A percentile compares a stretch with the other conserved stretches of the same genome.
These are phyloP conservation scores for Himalopsyche anomala DNA, from an alignment of 2,888 invertebrate genomes.

Conservation along the genomic window DNA sequence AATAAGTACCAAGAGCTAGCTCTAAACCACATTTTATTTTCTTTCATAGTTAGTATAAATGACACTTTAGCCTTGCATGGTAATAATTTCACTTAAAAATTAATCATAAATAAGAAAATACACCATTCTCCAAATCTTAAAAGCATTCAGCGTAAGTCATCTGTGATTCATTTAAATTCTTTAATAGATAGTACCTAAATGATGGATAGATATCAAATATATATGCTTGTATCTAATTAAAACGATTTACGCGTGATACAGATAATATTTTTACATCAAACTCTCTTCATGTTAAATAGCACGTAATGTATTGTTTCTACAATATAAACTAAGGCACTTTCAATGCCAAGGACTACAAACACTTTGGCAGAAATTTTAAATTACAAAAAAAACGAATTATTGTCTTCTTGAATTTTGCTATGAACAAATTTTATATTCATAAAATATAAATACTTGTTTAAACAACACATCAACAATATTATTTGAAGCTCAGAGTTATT, in stretches of 20 bases:
- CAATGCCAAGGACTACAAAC: constrained; percentile 72
- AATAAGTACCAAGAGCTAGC: constrained; percentile 56
- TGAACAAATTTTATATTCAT: constrained; percentile 38
- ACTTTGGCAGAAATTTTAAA: constrained; percentile 76
- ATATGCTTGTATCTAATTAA: constrained; percentile 32
- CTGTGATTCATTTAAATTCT: constrained; percentile 28
- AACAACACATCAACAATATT: not conserved
- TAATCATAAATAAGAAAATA: constrained; percentile 58
- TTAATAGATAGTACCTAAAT: constrained; percentile 39
- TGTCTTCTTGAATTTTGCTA: constrained; percentile 51
- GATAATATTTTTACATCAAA: not conserved
- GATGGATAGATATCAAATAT: constrained; percentile 31
- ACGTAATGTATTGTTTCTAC: constrained; percentile 48
- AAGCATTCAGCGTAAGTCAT: constrained; percentile 35
- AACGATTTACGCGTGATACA: not conserved
- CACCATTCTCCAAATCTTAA: constrained; percentile 52
- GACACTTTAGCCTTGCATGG: constrained; percentile 55
- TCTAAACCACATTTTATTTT: constrained; percentile 49
- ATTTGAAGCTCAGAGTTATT: constrained; percentile 28
- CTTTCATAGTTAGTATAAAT: constrained; percentile 48
- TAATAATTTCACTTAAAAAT: constrained; percentile 57
- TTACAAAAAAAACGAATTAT: constrained; percentile 50
- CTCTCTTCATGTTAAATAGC: not conserved
- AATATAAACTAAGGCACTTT: constrained; percentile 58
- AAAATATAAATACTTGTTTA: not conserved